phyloP scores from a whole-genome alignment of 2,888 invertebrate genomes.

The Cheilosia pagana region DNA sequence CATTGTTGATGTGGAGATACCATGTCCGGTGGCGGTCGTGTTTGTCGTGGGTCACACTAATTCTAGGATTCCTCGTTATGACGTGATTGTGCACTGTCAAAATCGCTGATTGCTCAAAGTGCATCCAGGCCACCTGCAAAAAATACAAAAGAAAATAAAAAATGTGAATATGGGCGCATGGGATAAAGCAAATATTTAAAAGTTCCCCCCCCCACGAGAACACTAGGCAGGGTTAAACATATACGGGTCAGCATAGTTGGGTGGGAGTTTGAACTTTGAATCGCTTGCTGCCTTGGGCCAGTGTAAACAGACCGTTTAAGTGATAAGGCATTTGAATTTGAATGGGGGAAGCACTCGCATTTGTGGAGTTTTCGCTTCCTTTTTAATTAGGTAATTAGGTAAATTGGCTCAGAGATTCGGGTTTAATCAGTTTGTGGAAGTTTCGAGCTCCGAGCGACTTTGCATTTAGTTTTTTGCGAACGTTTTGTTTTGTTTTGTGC shows the following conservation, averaged over 20 bases:
- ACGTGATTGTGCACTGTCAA: slow-evolving; percentile 97
- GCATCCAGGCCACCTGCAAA: slow-evolving; percentile 96
- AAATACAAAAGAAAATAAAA: slow-evolving; percentile 80
- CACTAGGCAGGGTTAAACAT: neutral
- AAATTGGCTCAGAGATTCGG: neutral
- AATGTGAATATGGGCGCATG: slow-evolving; percentile 21
- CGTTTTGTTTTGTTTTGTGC: too few relatives aligned
- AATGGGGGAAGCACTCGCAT: neutral
- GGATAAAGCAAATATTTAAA: slow-evolving; percentile 62
- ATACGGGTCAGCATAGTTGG: slow-evolving; percentile 25
- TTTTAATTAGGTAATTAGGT: slow-evolving; percentile 57
- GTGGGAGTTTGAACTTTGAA: slow-evolving; percentile 15
- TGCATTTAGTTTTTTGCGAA: too few relatives aligned
- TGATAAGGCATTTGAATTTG: slow-evolving; percentile 58
- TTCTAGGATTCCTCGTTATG: slow-evolving; percentile 95
- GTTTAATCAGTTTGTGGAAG: neutral
- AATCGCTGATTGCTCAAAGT: slow-evolving; percentile 96
- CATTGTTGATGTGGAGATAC: slow-evolving; percentile 96
- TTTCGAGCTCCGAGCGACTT: too few relatives aligned
- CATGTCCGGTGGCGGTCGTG: slow-evolving; percentile 92
- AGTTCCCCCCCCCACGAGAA: too few relatives aligned
- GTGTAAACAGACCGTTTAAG: slow-evolving; percentile 64
- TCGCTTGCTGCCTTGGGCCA: slow-evolving; percentile 11
- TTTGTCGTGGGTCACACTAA: slow-evolving; percentile 95
- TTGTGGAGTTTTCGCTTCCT: neutral